Evolutionary conservation across 2,888 invertebrate genomes (phyloP).

Genomic region (Esperia sulphurella): DNA sequence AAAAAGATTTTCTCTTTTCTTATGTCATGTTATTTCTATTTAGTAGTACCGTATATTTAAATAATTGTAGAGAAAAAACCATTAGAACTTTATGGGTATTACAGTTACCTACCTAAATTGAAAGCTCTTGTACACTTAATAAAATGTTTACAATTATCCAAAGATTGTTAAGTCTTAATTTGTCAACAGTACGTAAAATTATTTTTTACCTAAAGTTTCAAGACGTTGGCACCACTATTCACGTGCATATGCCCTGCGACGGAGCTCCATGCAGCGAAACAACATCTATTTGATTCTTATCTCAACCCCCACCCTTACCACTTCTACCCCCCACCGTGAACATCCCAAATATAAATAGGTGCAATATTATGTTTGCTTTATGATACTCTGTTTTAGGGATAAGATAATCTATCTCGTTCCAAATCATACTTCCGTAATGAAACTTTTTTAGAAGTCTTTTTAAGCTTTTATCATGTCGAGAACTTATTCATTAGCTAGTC

Average conservation of each 20-base stretch:
- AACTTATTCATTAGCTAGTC: too few species aligned
- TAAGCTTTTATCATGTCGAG: too few species aligned
- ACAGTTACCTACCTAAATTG: too few species aligned
- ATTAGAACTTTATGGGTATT: too few species aligned
- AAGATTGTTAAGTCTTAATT: too few species aligned
- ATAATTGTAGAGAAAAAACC: too few species aligned
- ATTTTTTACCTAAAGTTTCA: slow-evolving; percentile 43
- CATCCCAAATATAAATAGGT: slow-evolving; percentile 69
- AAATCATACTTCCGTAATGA: slow-evolving; percentile 39
- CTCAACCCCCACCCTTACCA: slow-evolving; percentile 41
- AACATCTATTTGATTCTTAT: slow-evolving; percentile 79
- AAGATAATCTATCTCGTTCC: slow-evolving; percentile 50
- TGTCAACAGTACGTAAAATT: too few species aligned
- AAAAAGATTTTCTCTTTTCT: too few species aligned
- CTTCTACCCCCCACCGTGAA: slow-evolving; percentile 32
- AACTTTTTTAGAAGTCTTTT: slow-evolving; percentile 15
- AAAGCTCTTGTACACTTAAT: too few species aligned
- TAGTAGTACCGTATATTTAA: too few species aligned
- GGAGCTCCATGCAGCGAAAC: slow-evolving; percentile 70
- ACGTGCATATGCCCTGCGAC: slow-evolving; percentile 65
- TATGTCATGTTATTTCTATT: too few species aligned
- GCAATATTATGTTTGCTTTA: slow-evolving; percentile 60
- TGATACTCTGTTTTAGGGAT: slow-evolving; percentile 59
- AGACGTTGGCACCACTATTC: slow-evolving; percentile 58
- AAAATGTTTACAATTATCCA: too few species aligned